A percentile compares a stretch with the other conserved stretches of the same genome.
phyloP scores from a whole-genome alignment of 2,113 vertebrate species.

The Herpailurus yagouaroundi region DNA sequence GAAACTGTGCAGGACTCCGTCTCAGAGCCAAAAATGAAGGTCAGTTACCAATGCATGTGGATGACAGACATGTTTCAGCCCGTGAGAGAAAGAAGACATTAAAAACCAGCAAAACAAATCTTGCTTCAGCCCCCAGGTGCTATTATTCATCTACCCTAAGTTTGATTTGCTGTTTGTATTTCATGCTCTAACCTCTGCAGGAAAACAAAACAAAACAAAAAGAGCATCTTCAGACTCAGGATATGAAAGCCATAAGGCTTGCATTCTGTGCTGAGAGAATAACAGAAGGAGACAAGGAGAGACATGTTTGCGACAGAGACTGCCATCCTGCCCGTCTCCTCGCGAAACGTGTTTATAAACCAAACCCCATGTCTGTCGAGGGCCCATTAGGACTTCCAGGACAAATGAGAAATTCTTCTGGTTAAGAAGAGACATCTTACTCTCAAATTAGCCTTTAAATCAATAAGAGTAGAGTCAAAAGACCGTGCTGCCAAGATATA shows the following conservation, averaged over 20 bases:
- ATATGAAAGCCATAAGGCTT: slow-evolving; percentile 46
- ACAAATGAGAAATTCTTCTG: slow-evolving; percentile 44
- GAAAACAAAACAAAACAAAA: slow-evolving; percentile 2
- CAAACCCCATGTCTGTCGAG: not conserved
- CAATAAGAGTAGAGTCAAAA: slow-evolving; percentile 57
- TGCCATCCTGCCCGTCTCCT: slow-evolving; percentile 15
- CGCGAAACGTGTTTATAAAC: slow-evolving; percentile 44
- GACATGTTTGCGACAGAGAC: not conserved
- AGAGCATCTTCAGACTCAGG: slow-evolving; percentile 26
- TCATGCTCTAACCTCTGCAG: slow-evolving; percentile 43
- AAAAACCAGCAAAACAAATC: slow-evolving; percentile 9
- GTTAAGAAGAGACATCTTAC: slow-evolving; percentile 44
- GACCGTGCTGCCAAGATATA: slow-evolving; percentile 32
- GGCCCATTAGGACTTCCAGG: not conserved
- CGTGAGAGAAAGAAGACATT: not conserved
- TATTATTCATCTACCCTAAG: not conserved
- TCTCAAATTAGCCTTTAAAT: slow-evolving; percentile 63
- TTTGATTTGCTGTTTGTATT: slow-evolving; percentile 54
- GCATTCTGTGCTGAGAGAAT: slow-evolving; percentile 53
- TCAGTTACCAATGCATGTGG: slow-evolving; percentile 35
- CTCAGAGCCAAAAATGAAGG: slow-evolving; percentile 52
- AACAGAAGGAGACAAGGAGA: slow-evolving; percentile 58
- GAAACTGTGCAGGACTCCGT: not conserved
- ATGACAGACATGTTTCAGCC: slow-evolving; percentile 22
- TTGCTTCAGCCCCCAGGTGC: not conserved